A percentile compares a stretch with the other conserved stretches of the same genome.
Conservation (phyloP, 2,797 vertebrate genomes). For the Arnoldichthys spilopterus region DNA sequence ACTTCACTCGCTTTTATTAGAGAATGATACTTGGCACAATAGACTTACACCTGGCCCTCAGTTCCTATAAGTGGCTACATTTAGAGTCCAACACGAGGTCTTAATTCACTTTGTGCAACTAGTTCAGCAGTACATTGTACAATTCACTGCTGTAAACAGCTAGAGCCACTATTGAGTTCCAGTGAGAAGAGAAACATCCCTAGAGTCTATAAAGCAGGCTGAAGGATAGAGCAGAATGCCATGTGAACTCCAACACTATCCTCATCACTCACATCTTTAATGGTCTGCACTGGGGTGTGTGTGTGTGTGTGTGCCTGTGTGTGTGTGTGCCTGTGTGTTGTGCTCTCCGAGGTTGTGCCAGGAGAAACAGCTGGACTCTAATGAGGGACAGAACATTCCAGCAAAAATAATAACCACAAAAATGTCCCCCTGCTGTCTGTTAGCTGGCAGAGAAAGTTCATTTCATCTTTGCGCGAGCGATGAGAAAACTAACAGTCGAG, state of each 20-base stretch:
- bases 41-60: not conserved
- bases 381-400: conserved; percentile 46
- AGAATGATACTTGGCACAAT: not conserved
- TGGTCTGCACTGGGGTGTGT: not conserved
- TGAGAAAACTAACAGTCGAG: conserved; percentile 31
- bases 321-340: not conserved
- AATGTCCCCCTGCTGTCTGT: conserved; percentile 43
- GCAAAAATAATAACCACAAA: conserved; percentile 51
- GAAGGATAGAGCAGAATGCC: not conserved
- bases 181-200: not conserved
- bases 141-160: not conserved
- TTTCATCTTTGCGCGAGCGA: conserved; percentile 41
- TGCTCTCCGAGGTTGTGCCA: conserved; percentile 28
- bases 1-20: too few relatives aligned
- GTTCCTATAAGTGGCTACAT: not conserved
- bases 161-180: not conserved
- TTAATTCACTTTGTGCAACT: not conserved
- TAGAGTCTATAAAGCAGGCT: not conserved
- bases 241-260: not conserved
- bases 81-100: not conserved
- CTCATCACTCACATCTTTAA: conserved; percentile 14
- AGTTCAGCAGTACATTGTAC: not conserved
- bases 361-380: conserved; percentile 48
- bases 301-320: not conserved
- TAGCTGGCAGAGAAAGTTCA: conserved; percentile 24